phyloP scores from a whole-genome alignment of 2,113 vertebrate species.

The Arvicanthis niloticus region DNA sequence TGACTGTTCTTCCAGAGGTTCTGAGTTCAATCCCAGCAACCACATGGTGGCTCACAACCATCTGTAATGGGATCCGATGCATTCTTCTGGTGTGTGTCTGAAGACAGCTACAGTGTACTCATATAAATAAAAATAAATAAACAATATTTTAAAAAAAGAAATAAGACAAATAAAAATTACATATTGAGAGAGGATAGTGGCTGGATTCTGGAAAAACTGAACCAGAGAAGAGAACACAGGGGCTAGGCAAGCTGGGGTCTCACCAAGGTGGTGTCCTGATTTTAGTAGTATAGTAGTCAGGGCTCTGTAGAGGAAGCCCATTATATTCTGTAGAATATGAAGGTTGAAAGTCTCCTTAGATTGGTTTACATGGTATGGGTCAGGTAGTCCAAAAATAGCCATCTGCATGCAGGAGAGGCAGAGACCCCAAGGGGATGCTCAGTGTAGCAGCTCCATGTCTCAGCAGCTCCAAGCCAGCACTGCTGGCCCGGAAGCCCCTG shows the following conservation, averaged over 20 bases:
- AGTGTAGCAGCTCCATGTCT: neutral
- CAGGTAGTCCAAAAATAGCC: too few species aligned
- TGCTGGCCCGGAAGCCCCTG: neutral
- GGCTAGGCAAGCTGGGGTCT: neutral
- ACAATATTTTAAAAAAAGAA: neutral
- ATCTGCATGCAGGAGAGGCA: neutral
- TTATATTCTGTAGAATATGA: neutral
- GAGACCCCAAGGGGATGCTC: neutral
- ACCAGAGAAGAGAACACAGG: neutral
- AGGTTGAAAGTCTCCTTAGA: neutral
- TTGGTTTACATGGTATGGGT: neutral
- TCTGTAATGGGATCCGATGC: too few species aligned
- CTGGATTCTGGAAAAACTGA: neutral
- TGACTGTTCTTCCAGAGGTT: too few species aligned
- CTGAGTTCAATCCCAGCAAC: too few species aligned
- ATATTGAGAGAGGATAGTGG: neutral
- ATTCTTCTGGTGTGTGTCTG: too few species aligned
- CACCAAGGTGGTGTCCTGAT: neutral
- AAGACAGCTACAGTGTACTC: too few species aligned
- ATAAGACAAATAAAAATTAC: neutral
- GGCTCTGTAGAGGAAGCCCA: neutral
- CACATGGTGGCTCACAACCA: too few species aligned
- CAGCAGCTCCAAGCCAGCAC: neutral
- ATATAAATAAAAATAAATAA: too few species aligned
- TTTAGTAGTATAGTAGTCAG: neutral